phyloP scores from a whole-genome alignment of 2,113 vertebrate genomes.

The Gasterosteus aculeatus region DNA sequence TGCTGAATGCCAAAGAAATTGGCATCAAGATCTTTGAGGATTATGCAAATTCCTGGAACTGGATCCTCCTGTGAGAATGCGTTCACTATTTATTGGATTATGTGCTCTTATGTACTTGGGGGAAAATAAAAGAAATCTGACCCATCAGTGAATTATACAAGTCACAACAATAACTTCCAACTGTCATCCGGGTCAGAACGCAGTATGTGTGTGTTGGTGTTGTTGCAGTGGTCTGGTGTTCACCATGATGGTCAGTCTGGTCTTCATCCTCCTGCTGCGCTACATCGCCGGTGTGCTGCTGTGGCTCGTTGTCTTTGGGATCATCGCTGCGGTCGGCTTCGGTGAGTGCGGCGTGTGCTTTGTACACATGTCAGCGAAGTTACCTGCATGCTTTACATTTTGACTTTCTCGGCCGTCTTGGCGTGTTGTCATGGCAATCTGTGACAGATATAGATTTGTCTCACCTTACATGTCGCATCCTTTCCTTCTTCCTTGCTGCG shows the following conservation, averaged over 20 bases:
- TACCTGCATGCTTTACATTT: constrained; percentile 4
- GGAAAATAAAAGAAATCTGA: neutral
- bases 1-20: constrained; percentile 88
- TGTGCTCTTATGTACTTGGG: neutral
- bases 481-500: neutral
- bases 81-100: neutral
- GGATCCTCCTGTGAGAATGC: constrained; percentile 93
- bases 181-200: neutral
- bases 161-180: no score
- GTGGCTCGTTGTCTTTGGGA: constrained; percentile 90
- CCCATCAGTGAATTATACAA: neutral
- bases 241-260: constrained; percentile 91
- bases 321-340: constrained; percentile 87
- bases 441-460: neutral
- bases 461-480: neutral
- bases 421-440: constrained; percentile 15
- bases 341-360: constrained; percentile 74
- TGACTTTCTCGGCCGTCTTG: neutral
- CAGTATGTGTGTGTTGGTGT: constrained; percentile 30
- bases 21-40: constrained; percentile 94
- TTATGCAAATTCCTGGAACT: constrained; percentile 92
- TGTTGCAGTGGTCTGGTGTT: constrained; percentile 86
- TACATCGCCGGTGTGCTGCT: constrained; percentile 91
- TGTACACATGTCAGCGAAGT: neutral
- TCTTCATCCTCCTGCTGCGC: constrained; percentile 90